Percentiles rank a stretch among this genome's conserved stretches.
phyloP scores from a whole-genome alignment of 2,797 vertebrate genomes.

The Tenualosa ilisha region DNA sequence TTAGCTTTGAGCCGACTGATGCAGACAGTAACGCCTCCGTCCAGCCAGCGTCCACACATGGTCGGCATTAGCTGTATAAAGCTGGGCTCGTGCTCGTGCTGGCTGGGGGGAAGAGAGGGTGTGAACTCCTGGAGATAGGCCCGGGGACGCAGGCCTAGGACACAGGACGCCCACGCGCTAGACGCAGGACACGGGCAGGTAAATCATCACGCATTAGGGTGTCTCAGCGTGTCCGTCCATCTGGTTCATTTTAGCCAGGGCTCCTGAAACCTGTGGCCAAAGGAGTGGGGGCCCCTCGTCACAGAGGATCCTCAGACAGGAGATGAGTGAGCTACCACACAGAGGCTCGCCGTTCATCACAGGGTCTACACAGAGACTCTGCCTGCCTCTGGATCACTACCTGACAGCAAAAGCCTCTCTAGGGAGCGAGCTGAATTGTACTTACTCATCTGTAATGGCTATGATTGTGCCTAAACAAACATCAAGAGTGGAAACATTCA shows the following conservation, averaged over 20 bases:
- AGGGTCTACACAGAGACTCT: neutral
- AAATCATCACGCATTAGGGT: constrained; percentile 57
- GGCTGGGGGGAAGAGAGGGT: constrained; percentile 35
- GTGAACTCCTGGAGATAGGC: constrained; percentile 46
- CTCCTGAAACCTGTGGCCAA: constrained; percentile 52
- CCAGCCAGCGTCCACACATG: constrained; percentile 51
- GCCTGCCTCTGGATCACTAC: neutral
- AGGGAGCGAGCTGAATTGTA: too few relatives aligned
- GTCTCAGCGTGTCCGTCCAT: constrained; percentile 59
- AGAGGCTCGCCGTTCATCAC: neutral
- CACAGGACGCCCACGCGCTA: neutral
- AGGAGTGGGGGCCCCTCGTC: constrained; percentile 28
- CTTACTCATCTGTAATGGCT: too few relatives aligned
- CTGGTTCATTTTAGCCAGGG: constrained; percentile 62
- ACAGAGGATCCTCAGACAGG: constrained; percentile 42
- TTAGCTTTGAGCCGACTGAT: neutral
- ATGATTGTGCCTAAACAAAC: neutral
- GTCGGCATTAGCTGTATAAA: constrained; percentile 52
- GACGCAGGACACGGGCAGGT: constrained; percentile 48
- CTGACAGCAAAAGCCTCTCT: too few relatives aligned
- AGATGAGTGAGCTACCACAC: neutral
- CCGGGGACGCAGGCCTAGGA: constrained; percentile 34
- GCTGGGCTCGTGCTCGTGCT: constrained; percentile 22
- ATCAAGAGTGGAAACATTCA: too few relatives aligned
- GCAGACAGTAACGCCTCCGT: constrained; percentile 39